Base-by-base conservation (phyloP, 2,797 vertebrate species). In the Bradypus variegatus region DNA sequence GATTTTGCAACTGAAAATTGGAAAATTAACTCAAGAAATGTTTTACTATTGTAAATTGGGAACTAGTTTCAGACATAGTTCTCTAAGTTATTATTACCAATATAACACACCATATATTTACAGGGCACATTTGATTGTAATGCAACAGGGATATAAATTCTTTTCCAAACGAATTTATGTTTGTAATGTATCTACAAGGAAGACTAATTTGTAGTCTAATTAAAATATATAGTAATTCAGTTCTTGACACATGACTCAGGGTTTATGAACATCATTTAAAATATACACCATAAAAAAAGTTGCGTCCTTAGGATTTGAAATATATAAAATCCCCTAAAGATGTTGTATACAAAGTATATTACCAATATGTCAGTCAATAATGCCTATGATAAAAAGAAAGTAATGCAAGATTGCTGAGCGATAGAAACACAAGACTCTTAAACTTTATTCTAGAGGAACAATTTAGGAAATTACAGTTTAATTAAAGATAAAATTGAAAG, bases 401-500 rank as follows among this genome's bases (percentile, higher is more conserved):
- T 45, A 33, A 70, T 85, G 48, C 50, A 60, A 10, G 31, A 36
- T 19, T 67, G 36, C 27, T 69, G 53, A 88, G 80, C 65, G 18
- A 81, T 25, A 73, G 62, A 5, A 80, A 41, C 55, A 15, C 14
- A 91, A 58, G 19, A 12, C 33, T 60, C 38, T 53, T 80, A 67
- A 82, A 64, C 11, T 80, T 25, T 76, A 13, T 94, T 62, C 3
- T 69, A 85, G 55, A 89, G 33, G 12, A 53, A 53, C 4, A 62
- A 23, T 85, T 79, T 82, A 86, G n/a, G 45, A 69, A 33, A 76
- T 88, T 79, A 89, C 18, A 75, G 77, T 29, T 62, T 94, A 93
- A 91, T 65, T 94, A 92, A 91, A 78, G 48, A n/a, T 29, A 15
- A 70, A 79, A 81, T 76, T 92, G n/a, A 10, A 62, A 81, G 19